These are phyloP conservation scores for Acrocephalus kingi DNA, from an alignment of 2,113 vertebrate genomes.

Conservation along the genomic window DNA sequence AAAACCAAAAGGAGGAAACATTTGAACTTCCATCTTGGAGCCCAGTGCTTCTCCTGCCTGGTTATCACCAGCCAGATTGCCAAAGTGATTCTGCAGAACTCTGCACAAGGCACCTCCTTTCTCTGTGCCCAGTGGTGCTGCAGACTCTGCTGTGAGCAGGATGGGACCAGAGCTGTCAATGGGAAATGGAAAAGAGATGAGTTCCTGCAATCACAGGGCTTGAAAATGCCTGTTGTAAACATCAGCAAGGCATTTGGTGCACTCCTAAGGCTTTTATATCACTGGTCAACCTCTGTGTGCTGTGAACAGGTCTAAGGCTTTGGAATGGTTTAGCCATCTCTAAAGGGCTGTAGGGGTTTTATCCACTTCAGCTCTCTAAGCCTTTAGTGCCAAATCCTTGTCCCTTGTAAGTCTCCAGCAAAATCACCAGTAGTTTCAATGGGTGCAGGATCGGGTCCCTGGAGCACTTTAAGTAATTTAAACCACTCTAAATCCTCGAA, in stretches of 20 bases:
- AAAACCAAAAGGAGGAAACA: background rate
- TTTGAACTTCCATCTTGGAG: background rate
- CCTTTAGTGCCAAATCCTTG: slow-evolving; percentile 36
- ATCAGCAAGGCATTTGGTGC: background rate
- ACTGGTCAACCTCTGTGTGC: background rate
- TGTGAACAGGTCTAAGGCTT: background rate
- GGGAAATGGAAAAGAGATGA: background rate
- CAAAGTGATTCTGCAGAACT: background rate
- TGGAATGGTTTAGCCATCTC: slow-evolving; percentile 21
- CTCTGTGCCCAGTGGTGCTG: background rate
- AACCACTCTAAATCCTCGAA: slow-evolving; percentile 54
- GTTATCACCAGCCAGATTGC: background rate
- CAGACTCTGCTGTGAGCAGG: background rate
- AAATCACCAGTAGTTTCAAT: background rate
- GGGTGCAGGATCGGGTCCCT: slow-evolving; percentile 20
- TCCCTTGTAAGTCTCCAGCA: slow-evolving; percentile 13
- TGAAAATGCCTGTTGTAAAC: background rate
- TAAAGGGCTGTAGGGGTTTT: slow-evolving; percentile 35
- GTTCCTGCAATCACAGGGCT: background rate
- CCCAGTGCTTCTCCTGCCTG: background rate
- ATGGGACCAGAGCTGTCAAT: background rate
- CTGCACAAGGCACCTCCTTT: background rate
- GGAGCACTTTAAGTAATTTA: slow-evolving; percentile 57
- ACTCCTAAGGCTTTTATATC: background rate
- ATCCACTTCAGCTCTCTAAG: slow-evolving; percentile 50